These are phyloP conservation scores for Theonella swinhoei DNA, from an alignment of 37 sponge, comb jelly and placozoan genomes.

Conservation along the genomic window DNA sequence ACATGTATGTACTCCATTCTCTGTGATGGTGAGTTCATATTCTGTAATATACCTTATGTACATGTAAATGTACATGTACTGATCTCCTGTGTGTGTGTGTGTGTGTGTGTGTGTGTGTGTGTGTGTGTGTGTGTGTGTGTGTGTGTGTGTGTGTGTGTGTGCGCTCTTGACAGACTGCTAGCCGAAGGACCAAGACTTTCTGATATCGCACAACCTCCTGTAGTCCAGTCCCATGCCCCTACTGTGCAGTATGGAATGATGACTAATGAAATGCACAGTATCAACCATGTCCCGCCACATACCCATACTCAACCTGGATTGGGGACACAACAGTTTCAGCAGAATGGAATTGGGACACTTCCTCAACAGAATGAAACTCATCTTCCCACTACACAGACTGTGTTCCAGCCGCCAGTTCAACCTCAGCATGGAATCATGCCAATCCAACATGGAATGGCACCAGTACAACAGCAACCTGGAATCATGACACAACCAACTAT, in stretches of 20 bases:
- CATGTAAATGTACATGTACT: too few relatives aligned
- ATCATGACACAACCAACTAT: neutral
- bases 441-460: neutral
- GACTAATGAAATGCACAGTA: neutral
- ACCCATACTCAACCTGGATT: neutral
- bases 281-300: neutral
- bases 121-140: too few relatives aligned
- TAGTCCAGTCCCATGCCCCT: neutral
- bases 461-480: too few relatives aligned
- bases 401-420: neutral
- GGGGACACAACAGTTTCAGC: neutral
- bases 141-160: too few relatives aligned
- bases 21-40: too few relatives aligned
- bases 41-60: too few relatives aligned
- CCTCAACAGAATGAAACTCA: neutral
- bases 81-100: too few relatives aligned
- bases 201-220: neutral
- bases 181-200: conserved; percentile 54
- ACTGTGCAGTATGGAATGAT: neutral
- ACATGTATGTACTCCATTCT: neutral
- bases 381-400: neutral
- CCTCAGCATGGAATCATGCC: neutral
- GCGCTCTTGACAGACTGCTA: too few relatives aligned
- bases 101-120: too few relatives aligned
- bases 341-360: neutral